Evolutionary conservation across 2,888 invertebrate species (phyloP).

Genomic region (Melangyna quadrimaculata): DNA sequence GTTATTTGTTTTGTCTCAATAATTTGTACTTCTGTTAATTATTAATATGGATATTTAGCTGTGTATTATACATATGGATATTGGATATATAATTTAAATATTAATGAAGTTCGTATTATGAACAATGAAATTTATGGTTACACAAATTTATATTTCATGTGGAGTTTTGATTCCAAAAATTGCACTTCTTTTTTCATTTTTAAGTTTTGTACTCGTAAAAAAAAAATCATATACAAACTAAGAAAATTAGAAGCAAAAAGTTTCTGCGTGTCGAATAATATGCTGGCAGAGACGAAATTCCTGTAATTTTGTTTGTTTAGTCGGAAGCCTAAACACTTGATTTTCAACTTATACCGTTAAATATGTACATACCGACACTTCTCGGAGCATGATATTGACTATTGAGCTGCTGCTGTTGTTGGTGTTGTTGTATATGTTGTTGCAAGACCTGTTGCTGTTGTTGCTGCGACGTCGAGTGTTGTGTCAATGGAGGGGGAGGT

Average conservation of each 20-base stretch:
- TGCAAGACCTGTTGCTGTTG: conserved; percentile 53
- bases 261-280: neutral
- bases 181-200: neutral
- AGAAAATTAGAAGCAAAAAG: neutral
- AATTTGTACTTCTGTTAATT: neutral
- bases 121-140: no score
- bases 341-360: conserved; percentile 20
- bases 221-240: neutral
- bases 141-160: neutral
- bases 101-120: no score
- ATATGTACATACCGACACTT: conserved; percentile 63
- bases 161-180: neutral
- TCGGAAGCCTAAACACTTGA: conserved; percentile 11
- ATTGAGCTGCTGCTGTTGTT: conserved; percentile 40
- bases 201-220: neutral
- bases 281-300: neutral
- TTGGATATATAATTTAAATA: no score
- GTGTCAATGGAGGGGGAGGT: conserved; percentile 81
- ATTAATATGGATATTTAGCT: no score
- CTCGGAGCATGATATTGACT: conserved; percentile 50
- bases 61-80: no score
- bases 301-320: neutral
- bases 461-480: conserved; percentile 30
- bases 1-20: neutral
- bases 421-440: conserved; percentile 55